Evolutionary conservation across 2,888 invertebrate species (phyloP).

Genomic region (Drosophila monieri): DNA sequence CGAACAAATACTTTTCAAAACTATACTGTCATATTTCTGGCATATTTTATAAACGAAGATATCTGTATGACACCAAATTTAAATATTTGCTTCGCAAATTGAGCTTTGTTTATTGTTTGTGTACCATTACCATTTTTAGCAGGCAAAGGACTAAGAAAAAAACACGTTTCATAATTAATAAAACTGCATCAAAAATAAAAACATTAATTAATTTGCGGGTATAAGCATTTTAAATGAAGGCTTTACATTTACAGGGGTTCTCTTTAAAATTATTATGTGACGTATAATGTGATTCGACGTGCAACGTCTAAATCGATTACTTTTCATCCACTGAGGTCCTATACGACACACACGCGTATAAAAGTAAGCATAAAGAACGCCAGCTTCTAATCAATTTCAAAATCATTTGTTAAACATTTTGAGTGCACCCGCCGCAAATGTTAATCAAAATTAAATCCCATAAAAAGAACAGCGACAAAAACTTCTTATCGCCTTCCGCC

Average conservation of each 20-base stretch:
- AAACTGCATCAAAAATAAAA: constrained; percentile 6
- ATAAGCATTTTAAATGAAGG: neutral
- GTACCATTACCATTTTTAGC: constrained; percentile 1
- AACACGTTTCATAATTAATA: neutral
- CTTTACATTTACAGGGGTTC: neutral
- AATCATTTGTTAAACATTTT: constrained; percentile 78
- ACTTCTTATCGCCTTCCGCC: constrained; percentile 63
- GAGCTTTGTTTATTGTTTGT: constrained; percentile 7
- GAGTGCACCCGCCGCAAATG: constrained; percentile 65
- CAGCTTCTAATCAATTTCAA: constrained; percentile 72
- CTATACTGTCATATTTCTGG: too few relatives aligned
- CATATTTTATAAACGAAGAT: neutral
- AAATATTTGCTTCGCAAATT: neutral
- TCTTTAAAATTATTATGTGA: neutral
- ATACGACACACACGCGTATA: constrained; percentile 59
- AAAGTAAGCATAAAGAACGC: constrained; percentile 39
- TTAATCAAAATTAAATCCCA: constrained; percentile 73
- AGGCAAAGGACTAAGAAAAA: neutral
- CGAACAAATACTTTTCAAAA: too few relatives aligned
- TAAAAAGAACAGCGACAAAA: constrained; percentile 47
- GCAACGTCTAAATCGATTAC: neutral
- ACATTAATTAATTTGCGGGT: neutral
- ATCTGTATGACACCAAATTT: neutral
- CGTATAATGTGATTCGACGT: neutral
- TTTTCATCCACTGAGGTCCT: constrained; percentile 38